These are phyloP conservation scores for Antigone vipio DNA, from an alignment of 2,113 vertebrate genomes.

Conservation along the genomic window DNA sequence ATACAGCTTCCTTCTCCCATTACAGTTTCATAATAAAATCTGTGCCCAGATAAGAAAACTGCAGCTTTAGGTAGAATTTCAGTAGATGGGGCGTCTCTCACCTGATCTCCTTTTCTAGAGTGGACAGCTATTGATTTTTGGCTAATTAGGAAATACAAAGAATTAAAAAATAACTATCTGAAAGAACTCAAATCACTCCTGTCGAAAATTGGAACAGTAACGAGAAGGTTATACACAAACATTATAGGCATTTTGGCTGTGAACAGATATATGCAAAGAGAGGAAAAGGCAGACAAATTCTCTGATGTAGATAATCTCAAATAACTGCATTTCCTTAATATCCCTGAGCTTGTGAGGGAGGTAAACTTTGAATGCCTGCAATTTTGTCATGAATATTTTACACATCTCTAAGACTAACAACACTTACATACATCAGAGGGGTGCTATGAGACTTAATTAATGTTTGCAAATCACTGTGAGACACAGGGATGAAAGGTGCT, in stretches of 20 bases:
- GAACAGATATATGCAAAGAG: neutral
- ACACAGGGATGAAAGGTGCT: conserved; percentile 7
- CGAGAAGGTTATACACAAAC: neutral
- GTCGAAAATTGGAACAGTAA: neutral
- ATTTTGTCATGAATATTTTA: conserved; percentile 48
- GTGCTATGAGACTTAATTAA: conserved; percentile 41
- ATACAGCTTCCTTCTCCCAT: neutral
- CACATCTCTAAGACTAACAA: conserved; percentile 28
- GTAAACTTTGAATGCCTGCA: neutral
- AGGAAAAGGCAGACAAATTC: neutral
- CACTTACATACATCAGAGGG: conserved; percentile 20
- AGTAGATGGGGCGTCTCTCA: neutral
- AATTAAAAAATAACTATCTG: neutral
- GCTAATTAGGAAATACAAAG: neutral
- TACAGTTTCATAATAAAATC: neutral
- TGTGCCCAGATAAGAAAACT: neutral
- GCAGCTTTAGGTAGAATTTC: neutral
- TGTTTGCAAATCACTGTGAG: conserved; percentile 42
- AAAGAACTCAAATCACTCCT: neutral
- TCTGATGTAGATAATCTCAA: neutral
- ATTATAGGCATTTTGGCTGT: neutral
- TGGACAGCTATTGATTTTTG: neutral
- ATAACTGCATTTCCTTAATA: neutral
- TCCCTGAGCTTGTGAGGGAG: neutral
- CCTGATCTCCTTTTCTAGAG: neutral